Percentiles rank a stretch among this genome's conserved stretches.
Evolutionary conservation across 2,888 invertebrate species (phyloP).

Genomic region (Alentia gelatinosa): DNA sequence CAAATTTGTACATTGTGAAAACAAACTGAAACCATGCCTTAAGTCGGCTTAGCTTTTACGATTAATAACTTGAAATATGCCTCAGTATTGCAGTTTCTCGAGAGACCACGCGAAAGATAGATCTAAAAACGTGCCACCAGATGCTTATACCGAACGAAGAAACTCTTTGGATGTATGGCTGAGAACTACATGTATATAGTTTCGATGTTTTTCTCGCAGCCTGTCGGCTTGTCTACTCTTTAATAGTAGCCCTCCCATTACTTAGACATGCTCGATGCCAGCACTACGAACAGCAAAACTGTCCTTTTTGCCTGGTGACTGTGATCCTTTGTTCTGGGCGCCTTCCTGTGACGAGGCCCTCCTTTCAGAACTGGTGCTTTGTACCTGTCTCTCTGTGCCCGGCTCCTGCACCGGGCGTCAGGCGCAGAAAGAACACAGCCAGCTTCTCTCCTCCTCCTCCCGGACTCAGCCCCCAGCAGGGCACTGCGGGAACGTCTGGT

Average conservation of each 20-base stretch:
- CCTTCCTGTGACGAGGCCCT: background rate
- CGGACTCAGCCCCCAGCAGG: no score
- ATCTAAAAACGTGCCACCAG: background rate
- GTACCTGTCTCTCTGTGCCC: background rate
- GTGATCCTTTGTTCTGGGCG: background rate
- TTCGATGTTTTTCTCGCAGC: background rate
- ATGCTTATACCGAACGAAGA: background rate
- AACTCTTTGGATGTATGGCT: background rate
- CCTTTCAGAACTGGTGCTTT: conserved; percentile 2
- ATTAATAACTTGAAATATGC: no score
- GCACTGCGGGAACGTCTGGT: no score
- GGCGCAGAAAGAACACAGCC: background rate
- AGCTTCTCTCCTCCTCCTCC: no score
- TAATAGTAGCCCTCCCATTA: background rate
- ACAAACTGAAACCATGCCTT: no score
- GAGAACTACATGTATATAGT: background rate
- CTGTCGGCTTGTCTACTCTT: background rate
- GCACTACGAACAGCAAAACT: conserved; percentile 35
- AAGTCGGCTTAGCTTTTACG: no score
- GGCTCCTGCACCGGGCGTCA: background rate
- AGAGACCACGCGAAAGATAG: no score
- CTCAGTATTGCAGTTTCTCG: no score
- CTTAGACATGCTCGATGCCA: background rate
- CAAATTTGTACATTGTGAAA: no score
- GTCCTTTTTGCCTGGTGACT: background rate